Percentiles rank a stretch among this genome's conserved stretches.
phyloP scores from a whole-genome alignment of 2,888 invertebrate species.

The Busseola fusca region DNA sequence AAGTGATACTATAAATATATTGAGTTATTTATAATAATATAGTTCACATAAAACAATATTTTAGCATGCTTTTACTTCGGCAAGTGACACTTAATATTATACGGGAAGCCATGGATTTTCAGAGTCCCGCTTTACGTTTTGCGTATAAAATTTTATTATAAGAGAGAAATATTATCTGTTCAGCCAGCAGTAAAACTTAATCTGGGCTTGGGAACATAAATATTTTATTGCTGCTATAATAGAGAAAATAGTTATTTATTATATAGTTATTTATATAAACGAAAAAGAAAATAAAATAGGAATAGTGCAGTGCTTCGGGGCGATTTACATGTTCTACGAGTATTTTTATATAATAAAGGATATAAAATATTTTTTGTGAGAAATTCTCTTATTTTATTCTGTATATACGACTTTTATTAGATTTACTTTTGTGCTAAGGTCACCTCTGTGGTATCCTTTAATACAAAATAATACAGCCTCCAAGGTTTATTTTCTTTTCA shows the following conservation, averaged over 20 bases:
- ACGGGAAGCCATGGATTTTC: not conserved
- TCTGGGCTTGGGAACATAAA: too few relatives aligned
- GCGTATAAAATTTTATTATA: not conserved
- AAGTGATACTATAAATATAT: slow-evolving; percentile 9
- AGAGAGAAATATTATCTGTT: not conserved
- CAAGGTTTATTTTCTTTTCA: not conserved
- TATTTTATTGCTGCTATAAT: not conserved
- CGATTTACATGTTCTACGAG: not conserved
- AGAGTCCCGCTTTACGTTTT: not conserved
- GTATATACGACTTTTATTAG: not conserved
- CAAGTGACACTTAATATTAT: slow-evolving; percentile 5
- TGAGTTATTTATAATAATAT: not conserved
- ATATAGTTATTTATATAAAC: not conserved
- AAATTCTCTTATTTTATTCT: not conserved
- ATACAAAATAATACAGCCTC: not conserved
- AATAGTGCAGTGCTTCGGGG: not conserved
- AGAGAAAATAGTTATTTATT: not conserved
- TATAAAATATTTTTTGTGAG: not conserved
- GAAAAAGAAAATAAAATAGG: too few relatives aligned
- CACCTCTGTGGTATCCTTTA: not conserved
- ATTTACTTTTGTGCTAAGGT: not conserved
- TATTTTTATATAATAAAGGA: not conserved
- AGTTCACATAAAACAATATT: too few relatives aligned
- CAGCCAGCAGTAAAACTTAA: not conserved
- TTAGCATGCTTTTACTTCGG: slow-evolving; percentile 1